Conservation (phyloP, 2,113 vertebrate species). For the Thamnophis sirtalis region DNA sequence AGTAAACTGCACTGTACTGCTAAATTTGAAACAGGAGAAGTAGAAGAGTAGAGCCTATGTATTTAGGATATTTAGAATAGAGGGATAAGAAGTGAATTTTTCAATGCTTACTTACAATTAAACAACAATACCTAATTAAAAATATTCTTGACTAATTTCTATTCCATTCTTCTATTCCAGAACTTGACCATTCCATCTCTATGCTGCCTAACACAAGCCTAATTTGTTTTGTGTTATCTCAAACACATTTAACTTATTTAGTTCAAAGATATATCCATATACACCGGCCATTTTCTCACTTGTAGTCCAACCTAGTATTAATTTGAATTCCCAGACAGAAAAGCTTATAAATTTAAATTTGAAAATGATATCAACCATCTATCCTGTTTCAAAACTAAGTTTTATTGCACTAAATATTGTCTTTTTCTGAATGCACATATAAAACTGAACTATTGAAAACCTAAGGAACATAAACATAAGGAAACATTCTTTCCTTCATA, state of each 20-base stretch:
- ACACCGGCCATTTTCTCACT: neutral
- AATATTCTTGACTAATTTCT: neutral
- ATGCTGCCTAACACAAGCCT: neutral
- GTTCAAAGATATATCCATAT: neutral
- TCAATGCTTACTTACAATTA: neutral
- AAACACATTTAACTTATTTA: neutral
- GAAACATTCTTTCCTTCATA: neutral
- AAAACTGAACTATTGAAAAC: neutral
- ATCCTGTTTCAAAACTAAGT: neutral
- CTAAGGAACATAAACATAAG: too few relatives aligned
- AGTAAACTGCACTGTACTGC: neutral
- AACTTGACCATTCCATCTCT: neutral
- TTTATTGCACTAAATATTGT: neutral
- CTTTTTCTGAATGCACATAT: neutral
- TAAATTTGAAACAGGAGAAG: neutral
- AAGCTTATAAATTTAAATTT: neutral
- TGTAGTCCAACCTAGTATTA: neutral
- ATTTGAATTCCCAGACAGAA: neutral
- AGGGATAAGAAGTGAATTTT: neutral
- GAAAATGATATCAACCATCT: neutral
- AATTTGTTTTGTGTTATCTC: neutral
- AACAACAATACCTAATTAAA: neutral
- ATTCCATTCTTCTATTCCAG: neutral
- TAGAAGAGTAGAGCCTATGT: neutral
- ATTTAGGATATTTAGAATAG: neutral